Evolutionary conservation across 2,113 vertebrate genomes (phyloP), one percentile per base, ranked within the genome.

Genomic region (Chaenogobius annularis): DNA sequence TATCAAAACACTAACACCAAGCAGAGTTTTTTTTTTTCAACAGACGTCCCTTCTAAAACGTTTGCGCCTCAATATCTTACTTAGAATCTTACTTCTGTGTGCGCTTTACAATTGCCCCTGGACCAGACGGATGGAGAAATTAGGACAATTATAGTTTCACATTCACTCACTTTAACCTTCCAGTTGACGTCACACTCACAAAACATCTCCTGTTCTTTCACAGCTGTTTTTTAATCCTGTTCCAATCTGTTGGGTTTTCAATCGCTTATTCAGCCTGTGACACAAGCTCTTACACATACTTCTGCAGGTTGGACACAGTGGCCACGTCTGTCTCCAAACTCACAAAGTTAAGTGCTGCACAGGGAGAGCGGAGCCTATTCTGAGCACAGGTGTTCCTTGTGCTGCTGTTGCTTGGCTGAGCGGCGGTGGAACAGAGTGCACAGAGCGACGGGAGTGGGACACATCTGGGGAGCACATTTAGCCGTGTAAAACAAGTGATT

Each of bases 391-490:
- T 87, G 83, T 75, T 82, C 62, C 62, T 31, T 75, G 76, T 78
- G 79, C 62, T 47, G 56, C 56, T 43, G 17, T 76, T 73, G 69
- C 70, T 79, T 48, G 10, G 72, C 54, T 23, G 47, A 54, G 13
- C 48, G 14, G 56, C 10, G 48, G 66, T 37, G 54, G 54, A 47
- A 44, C 31, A 15, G 0, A 66, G 7, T 15, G 58, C 3, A 3
- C 26, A 15, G 58, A 48, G 47, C n/a, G 61, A 9, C 48, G 47
- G 22, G 56, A 48, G 69, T 79, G 61, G 56, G 61, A 43, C 44
- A 83, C 82, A 89, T 91, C 82, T 92, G 87, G 80, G 44, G 77
- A 86, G 76, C 65, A 78, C 75, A 75, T 91, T 88, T 73, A 54
- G 56, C 50, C 35, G 66, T 59, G 44, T 75, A 61, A 69, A 86